Base-by-base conservation (phyloP, 2,113 vertebrate species). In the Calidris pugnax region DNA sequence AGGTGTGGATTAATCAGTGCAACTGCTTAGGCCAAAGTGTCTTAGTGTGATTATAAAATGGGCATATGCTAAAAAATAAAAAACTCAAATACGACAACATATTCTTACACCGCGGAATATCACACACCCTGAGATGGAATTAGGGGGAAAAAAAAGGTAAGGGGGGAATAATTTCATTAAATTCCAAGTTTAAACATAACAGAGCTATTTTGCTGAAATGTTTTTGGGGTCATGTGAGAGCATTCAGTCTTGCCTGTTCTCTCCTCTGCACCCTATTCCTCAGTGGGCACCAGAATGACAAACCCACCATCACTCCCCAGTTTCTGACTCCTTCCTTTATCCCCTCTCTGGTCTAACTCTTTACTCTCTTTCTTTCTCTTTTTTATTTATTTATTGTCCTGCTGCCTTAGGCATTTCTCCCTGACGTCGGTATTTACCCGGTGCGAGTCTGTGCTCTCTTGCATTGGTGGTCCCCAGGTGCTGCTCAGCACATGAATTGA, bases 1-100 rank as follows among this genome's bases (percentile, higher is more conserved):
- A 96, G 95, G 56, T 96, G 90, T 95, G 86, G 97, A 97, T 96
- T 98, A 98, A 98, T 98, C 97, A 98, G 94, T 33, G 72, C 55
- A 95, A 64, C 72, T 63, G 88, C 90, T 97, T 94, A 91, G 84
- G 93, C 85, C 68, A 79, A 80, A 97, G 85, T 64, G 75, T 85
- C 79, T 90, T 97, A 78, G 93, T 85, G 72, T 77, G 96, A 95
- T 95, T 97, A 93, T 80, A 74, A 91, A 96, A 97, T 55, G n/a
- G 74, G 51, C 69, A 90, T 80, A 77, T 43, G 55, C 51, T 87
- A 93, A 95, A 97, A 96, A 89, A 88, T 50, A 68, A 91, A 82
- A 84, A 93, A 12, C 28, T 80, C 68, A 91, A 60, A 94, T 79
- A 88, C 3, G 22, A 83, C 35, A 95, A 88, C 35, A 20, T 63